Conservation (phyloP, 2,113 vertebrate genomes). For the Xyliphius kryptos region DNA sequence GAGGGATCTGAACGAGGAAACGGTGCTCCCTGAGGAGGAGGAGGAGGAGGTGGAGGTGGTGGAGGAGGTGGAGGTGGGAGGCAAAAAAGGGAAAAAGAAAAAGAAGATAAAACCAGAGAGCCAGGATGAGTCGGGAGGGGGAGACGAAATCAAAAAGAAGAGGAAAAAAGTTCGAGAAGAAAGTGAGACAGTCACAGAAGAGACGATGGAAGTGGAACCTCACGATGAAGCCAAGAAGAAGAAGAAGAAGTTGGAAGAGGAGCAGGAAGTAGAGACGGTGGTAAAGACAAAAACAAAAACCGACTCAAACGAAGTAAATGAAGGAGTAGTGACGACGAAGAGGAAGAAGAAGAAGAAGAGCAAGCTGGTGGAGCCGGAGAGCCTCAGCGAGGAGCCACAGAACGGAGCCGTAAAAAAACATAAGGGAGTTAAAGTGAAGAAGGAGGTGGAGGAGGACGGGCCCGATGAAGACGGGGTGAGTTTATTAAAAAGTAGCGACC, state of each 20-base stretch:
- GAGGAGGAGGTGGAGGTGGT: no score
- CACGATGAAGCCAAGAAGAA: neutral
- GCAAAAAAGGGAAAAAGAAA: conserved; percentile 38
- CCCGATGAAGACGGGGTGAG: neutral
- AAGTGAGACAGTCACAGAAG: neutral
- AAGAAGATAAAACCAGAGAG: conserved; percentile 36
- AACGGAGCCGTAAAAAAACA: neutral
- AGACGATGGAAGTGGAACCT: neutral
- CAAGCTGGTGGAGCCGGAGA: neutral
- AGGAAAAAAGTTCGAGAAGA: conserved; percentile 8
- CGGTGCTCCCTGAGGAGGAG: no score
- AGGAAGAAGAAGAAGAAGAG: conserved; percentile 38
- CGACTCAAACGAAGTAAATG: neutral
- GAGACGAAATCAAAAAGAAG: neutral
- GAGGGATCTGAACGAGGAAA: neutral
- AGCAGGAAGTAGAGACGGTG: neutral
- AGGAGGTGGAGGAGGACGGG: neutral
- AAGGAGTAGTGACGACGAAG: neutral
- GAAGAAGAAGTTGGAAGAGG: neutral
- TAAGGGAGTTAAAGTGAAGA: conserved; percentile 30
- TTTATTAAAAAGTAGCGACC: no score
- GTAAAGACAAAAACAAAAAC: conserved; percentile 38
- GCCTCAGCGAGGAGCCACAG: neutral
- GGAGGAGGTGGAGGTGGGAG: neutral
- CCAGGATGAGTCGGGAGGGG: no score